A percentile compares a stretch with the other conserved stretches of the same genome.
phyloP scores from a whole-genome alignment of 2,113 vertebrate species.

The Mystacornis crossleyi region DNA sequence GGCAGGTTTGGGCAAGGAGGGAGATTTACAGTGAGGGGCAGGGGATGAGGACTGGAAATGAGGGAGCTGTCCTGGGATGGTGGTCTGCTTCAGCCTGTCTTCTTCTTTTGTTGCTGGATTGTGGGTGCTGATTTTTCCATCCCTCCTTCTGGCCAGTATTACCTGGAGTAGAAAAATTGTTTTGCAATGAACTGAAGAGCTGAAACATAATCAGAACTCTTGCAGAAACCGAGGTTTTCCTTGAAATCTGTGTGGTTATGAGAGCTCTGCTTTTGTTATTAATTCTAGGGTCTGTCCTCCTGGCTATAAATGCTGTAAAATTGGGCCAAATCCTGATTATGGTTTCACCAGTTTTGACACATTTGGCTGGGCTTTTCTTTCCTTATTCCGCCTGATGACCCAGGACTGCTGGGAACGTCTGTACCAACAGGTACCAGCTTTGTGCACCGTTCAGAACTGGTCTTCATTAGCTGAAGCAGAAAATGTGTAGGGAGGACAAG shows the following conservation, averaged over 20 bases:
- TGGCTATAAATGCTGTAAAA: conserved; percentile 79
- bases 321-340: conserved; percentile 86
- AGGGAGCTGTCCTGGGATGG: background rate
- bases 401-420: conserved; percentile 97
- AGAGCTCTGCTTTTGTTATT: background rate
- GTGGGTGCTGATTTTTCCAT: background rate
- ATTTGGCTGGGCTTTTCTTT: conserved; percentile 93
- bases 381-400: conserved; percentile 93
- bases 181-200: background rate
- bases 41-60: background rate
- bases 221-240: background rate
- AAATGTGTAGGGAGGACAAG: background rate
- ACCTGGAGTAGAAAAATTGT: background rate
- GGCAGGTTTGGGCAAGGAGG: background rate
- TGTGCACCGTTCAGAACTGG: background rate
- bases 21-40: background rate
- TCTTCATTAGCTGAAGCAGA: background rate
- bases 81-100: background rate
- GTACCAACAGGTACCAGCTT: conserved; percentile 88
- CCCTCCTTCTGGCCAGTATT: background rate
- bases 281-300: conserved; percentile 82
- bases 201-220: background rate
- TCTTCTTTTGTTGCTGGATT: background rate
- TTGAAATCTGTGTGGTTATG: background rate
- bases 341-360: conserved; percentile 95